phyloP scores from a whole-genome alignment of 2,888 invertebrate species.

The Drosophila sordidula region DNA sequence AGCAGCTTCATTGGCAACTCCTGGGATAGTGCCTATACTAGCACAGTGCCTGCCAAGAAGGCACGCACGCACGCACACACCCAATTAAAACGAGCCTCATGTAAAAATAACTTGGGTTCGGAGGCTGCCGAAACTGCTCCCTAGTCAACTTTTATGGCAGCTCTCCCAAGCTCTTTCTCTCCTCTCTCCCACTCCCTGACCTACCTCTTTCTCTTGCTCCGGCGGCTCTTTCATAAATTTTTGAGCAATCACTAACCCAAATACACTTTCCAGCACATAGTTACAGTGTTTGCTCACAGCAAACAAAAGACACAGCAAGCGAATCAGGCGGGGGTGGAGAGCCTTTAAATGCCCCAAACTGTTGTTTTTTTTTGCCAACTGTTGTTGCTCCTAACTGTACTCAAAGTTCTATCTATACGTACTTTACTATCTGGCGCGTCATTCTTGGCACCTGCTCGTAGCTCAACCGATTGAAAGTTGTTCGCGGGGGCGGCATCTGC shows the following conservation, averaged over 20 bases:
- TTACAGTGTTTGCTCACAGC: conserved; percentile 48
- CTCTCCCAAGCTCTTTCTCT: background rate
- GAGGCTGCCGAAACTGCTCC: conserved; percentile 36
- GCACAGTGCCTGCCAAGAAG: conserved; percentile 10
- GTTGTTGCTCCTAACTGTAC: background rate
- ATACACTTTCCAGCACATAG: conserved; percentile 66
- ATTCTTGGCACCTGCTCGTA: conserved; percentile 46
- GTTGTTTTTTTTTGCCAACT: conserved; percentile 9
- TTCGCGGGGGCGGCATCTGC: conserved; percentile 6
- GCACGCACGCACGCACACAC: conserved; percentile 28
- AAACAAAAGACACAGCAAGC: conserved; percentile 47
- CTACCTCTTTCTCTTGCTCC: background rate
- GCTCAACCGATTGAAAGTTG: conserved; percentile 26
- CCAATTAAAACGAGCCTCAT: conserved; percentile 45
- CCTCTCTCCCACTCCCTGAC: background rate
- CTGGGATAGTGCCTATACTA: conserved; percentile 1
- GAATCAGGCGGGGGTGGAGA: background rate
- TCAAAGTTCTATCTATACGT: background rate
- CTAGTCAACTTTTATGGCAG: conserved; percentile 19
- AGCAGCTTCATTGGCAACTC: conserved; percentile 18
- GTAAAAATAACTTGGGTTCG: conserved; percentile 40
- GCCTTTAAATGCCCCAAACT: conserved; percentile 32
- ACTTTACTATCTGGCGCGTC: conserved; percentile 15
- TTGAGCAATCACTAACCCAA: conserved; percentile 81
- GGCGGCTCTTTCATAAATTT: conserved; percentile 59